Evolutionary conservation across 2,888 invertebrate genomes (phyloP), one percentile per base, ranked within the genome.

Genomic region (Mythimna ferrago): DNA sequence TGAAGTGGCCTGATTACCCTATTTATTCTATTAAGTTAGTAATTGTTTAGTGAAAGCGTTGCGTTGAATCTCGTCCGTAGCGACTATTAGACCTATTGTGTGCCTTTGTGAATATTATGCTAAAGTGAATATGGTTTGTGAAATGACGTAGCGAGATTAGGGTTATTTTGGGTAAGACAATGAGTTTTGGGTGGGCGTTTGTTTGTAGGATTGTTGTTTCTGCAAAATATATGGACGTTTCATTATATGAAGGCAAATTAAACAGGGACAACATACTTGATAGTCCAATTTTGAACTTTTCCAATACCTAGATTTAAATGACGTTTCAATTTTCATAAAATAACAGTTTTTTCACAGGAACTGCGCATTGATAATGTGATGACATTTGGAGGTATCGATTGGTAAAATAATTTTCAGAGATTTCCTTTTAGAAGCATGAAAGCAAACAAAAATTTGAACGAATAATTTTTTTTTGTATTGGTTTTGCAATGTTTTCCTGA

Each of bases 1-100:
- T 93, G 95, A 94, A 96, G 95, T 94, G 94, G 92, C 89, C 93
- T 96, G 95, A 96, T 96, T 95, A 95, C 94, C 92, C 95, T 93
- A 95, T 95, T 96, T 96, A 96, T 95, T 96, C 94, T 95, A 96
- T 96, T 95, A 96, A 90, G 91, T 89, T 89, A 85, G 93, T 94
- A 94, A 96, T 96, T 95, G 96, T 94, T 90, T 89, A 89, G 86
- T 93, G 94, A 94, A 94, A 93, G 93, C 90, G 91, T 92, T 91
- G 91, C 91, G 90, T 90, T 86, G 89, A 90, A 76, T 83, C 88
- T 89, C 89, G 87, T 88, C 89, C 90, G 84, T 63, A 66, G 73
- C 73, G 81, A 38, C 93, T 93, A 95, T 95, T 95, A 95, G 92
- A 87, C 84, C 88, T 91, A 94, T 95, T 95, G 95, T 95, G 64